Conservation (phyloP, 37 sponge, comb jelly and placozoan species). For the Chondrosia reniformis region DNA sequence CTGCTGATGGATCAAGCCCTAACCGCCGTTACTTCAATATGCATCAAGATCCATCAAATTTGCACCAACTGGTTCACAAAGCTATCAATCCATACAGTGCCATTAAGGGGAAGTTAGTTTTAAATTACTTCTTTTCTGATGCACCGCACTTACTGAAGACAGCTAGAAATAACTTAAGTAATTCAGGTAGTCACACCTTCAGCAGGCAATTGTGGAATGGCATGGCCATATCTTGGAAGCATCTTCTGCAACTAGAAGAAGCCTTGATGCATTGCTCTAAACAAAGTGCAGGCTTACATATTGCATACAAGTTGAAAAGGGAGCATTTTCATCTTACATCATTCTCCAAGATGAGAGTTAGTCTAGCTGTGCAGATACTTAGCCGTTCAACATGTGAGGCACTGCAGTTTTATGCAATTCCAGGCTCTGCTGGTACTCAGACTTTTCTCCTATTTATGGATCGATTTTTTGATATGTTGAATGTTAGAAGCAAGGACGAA, state of each 20-base stretch:
- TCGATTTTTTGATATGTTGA: constrained; percentile 18
- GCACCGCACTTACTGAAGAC: constrained; percentile 5
- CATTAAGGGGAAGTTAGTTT: not conserved
- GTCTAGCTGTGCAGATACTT: constrained; percentile 4
- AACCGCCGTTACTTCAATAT: not conserved
- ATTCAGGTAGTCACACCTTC: not conserved
- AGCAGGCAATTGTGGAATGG: constrained; percentile 7
- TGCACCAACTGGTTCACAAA: not conserved
- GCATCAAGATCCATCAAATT: not conserved
- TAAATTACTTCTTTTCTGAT: constrained; percentile 16
- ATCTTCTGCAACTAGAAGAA: not conserved
- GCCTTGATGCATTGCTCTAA: not conserved
- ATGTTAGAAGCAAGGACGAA: constrained; percentile 7
- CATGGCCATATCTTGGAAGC: constrained; percentile 7
- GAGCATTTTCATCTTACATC: constrained; percentile 7
- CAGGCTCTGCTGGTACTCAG: constrained; percentile 6
- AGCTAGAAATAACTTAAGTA: not conserved
- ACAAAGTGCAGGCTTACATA: not conserved
- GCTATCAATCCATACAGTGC: not conserved
- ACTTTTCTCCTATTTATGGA: constrained; percentile 5
- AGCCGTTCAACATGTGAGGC: constrained; percentile 7
- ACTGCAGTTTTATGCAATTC: not conserved
- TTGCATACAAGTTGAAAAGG: not conserved
- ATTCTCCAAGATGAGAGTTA: constrained; percentile 1
- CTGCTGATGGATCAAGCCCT: not conserved